Percentiles rank a stretch among this genome's conserved stretches.
phyloP scores from a whole-genome alignment of 1,140 invertebrate genomes.

The Drosophila sechellia region DNA sequence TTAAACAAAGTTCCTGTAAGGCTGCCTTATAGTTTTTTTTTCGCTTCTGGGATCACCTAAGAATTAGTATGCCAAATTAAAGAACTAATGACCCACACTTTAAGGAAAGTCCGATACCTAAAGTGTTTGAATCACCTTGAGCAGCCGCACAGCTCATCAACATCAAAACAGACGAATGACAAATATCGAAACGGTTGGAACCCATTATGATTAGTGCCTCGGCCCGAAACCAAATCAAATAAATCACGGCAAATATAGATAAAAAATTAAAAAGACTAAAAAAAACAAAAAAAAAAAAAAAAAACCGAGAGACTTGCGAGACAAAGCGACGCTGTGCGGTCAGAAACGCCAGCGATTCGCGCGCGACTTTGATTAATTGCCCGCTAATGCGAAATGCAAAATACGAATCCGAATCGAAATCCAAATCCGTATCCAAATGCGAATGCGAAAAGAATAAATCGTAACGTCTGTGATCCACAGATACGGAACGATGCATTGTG shows the following conservation, averaged over 20 bases:
- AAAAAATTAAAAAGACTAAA: constrained; percentile 4
- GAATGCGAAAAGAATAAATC: constrained; percentile 3
- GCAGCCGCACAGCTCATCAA: constrained; percentile 15
- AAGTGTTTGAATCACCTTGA: constrained; percentile 24
- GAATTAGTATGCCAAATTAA: not conserved
- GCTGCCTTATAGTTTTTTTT: not conserved
- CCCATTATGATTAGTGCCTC: constrained; percentile 47
- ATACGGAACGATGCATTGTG: not conserved
- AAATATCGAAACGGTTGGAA: constrained; percentile 55
- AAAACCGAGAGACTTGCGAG: constrained; percentile 46
- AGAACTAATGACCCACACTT: constrained; percentile 1
- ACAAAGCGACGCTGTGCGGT: constrained; percentile 44
- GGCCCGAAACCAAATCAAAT: constrained; percentile 29
- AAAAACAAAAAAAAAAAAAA: constrained; percentile 14
- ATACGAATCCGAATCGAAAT: constrained; percentile 3
- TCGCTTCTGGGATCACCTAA: not conserved
- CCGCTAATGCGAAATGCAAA: constrained; percentile 37
- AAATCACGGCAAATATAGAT: constrained; percentile 33
- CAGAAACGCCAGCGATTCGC: constrained; percentile 58
- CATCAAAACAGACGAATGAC: constrained; percentile 20
- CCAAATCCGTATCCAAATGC: not conserved
- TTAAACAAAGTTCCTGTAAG: not conserved
- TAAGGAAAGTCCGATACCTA: not conserved
- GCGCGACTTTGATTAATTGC: constrained; percentile 73
- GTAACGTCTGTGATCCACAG: constrained; percentile 1